Evolutionary conservation across 1,140 invertebrate species (phyloP), one percentile per base, ranked within the genome.

Genomic region (Papilio glaucus): DNA sequence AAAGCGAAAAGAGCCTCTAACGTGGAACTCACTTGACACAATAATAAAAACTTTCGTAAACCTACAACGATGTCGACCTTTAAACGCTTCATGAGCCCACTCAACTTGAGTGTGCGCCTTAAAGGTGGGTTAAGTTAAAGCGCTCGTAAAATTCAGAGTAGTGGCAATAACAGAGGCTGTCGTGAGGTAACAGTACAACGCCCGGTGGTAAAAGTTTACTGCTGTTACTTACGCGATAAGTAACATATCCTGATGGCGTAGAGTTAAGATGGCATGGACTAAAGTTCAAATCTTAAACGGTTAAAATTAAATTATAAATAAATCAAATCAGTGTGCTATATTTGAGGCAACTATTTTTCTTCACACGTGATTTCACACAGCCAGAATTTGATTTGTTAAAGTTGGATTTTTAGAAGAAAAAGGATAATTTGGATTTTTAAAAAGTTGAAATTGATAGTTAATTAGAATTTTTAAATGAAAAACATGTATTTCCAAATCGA

Each of bases 11-110:
- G 1, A 13, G 39, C 39, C 39, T 13, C 29, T 39, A 12, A 0
- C 12, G 12, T 3, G 8, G 42, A 57, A 13, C 21, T 26, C 2
- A 45, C 15, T 45, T 45, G 42, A 57, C 49, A 57, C 21, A 57
- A 24, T 57, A 57, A 57, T 57, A 57, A 57, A 57, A 57, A 57
- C 21, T 3, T 57, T 24, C 49, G 49, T 57, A 57, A 57, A 57
- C 45, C 45, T 6, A 57, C 45, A 24, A 21, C 9, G 8, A 49
- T 10, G 45, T 57, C 10, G 8, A 57, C 18, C 21, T 57, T 57
- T 24, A 57, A 49, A 18, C 4, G 21, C 4, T 57, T 41, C 10
- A 41, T 57, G 49, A 10, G 49, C 10, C 21, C 49, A 57, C 49
- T 57, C 21, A 57, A 57, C 18, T 57, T 57, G 21, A 57, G 49